These are phyloP conservation scores for Myotis vivesi DNA, from an alignment of 2,797 vertebrate genomes.

Conservation along the genomic window DNA sequence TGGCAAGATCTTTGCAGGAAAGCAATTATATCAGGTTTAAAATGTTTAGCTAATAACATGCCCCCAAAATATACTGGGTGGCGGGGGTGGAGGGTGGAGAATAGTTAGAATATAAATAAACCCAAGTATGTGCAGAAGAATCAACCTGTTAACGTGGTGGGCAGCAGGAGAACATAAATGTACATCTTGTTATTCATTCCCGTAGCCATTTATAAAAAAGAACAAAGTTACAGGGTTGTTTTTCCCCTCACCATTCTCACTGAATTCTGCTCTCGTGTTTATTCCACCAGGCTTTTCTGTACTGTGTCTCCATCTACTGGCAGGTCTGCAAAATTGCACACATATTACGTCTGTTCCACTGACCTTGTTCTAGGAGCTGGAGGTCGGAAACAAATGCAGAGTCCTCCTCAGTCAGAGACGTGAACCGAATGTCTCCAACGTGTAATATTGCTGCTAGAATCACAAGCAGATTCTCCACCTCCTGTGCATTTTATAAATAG, in stretches of 20 bases:
- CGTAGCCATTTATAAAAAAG: conserved; percentile 52
- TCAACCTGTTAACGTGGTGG: background rate
- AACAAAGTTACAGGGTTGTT: background rate
- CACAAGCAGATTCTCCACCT: conserved; percentile 93
- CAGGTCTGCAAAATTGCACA: background rate
- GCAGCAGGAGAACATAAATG: background rate
- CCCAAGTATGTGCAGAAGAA: background rate
- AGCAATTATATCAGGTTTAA: conserved; percentile 55
- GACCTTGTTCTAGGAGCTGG: conserved; percentile 95
- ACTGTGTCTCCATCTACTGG: conserved; percentile 77
- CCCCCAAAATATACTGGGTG: background rate
- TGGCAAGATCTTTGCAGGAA: conserved; percentile 56
- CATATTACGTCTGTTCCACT: conserved; percentile 71
- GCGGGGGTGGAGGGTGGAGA: background rate
- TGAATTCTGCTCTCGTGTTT: background rate
- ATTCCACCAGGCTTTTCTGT: background rate
- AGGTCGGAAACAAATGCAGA: conserved; percentile 91
- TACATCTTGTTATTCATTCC: background rate
- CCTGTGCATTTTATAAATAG: conserved; percentile 82
- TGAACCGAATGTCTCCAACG: conserved; percentile 92
- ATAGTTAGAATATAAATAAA: background rate
- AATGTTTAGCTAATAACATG: conserved; percentile 58
- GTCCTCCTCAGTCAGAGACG: conserved; percentile 87
- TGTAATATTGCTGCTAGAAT: conserved; percentile 93
- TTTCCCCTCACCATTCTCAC: background rate